Percentiles rank a stretch among this genome's conserved stretches.
phyloP scores from a whole-genome alignment of 2,113 vertebrate genomes.

The Halcyon senegalensis region DNA sequence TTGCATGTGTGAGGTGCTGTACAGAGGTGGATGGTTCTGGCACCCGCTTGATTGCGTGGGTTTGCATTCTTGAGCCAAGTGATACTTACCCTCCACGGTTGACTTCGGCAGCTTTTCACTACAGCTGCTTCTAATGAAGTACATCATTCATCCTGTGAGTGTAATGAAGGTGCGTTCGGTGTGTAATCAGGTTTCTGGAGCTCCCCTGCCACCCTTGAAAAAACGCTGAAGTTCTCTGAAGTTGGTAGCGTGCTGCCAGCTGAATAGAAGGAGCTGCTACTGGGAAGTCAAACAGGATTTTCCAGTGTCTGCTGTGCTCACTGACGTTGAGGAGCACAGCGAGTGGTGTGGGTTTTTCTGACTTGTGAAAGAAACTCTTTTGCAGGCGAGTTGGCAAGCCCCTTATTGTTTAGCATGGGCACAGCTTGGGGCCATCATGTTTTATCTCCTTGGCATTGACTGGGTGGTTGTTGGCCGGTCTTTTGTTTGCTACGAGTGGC shows the following conservation, averaged over 20 bases:
- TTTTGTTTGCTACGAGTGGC: not conserved
- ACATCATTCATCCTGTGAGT: not conserved
- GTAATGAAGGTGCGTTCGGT: not conserved
- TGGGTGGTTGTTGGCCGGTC: not conserved
- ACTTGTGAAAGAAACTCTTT: not conserved
- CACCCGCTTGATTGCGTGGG: not conserved
- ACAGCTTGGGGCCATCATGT: accelerated
- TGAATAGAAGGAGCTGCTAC: not conserved
- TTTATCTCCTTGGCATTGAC: not conserved
- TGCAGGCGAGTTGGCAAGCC: not conserved
- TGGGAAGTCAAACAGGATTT: not conserved
- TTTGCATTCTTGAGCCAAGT: not conserved
- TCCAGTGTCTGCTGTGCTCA: not conserved
- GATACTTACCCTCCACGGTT: not conserved
- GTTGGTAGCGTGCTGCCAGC: not conserved
- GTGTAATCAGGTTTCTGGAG: not conserved
- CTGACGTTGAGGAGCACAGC: not conserved
- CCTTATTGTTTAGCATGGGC: not conserved
- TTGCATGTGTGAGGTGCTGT: not conserved
- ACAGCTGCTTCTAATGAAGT: not conserved
- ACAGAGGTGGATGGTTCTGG: not conserved
- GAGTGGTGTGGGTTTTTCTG: not conserved
- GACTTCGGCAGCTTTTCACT: not conserved
- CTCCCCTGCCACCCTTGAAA: not conserved
- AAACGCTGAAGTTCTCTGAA: not conserved